Evolutionary conservation across 2,888 invertebrate species (phyloP), one percentile per base, ranked within the genome.

Genomic region (Drosophila nr. fundita): DNA sequence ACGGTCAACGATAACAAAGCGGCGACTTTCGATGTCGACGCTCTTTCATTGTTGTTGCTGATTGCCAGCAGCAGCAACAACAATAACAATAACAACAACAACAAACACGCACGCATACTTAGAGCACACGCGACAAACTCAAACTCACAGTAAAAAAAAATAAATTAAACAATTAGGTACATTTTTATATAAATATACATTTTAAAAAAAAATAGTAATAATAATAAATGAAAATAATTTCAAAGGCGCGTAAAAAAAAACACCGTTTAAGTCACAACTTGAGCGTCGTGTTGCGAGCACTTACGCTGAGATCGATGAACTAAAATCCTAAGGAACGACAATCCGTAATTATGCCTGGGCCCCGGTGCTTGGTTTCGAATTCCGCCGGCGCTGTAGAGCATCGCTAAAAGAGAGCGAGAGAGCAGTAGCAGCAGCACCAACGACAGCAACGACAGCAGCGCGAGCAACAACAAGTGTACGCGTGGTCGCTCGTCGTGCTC

Each of bases 301-400:
- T 87, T 84, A 87, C 90, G 83, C 86, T 87, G 90, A 92, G 92
- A 92, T 92, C 92, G 92, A 91, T 92, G 92, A 92, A 92, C 92
- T 92, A 88, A 92, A 88, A 85, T 89, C 73, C 81, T 76, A 80
- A 86, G 83, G 86, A 86, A 88, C 86, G 79, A 87, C 78, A 77
- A 68, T 64, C 73, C 69, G 83, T 70, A 82, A 87, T 84, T 80
- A 87, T 79, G 81, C 74, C 81, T 79, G 75, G 55, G 64, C 61
- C 54, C 63, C 58, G 64, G 49, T 68, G 70, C 64, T 76, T 58
- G 66, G 58, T 60, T 75, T 68, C 48, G 61, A 64, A 76, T 76
- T 68, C 48, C 61, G 71, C 49, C 63, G 61, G 27, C 34, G 65
- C 29, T 40, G 42, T 57, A 52, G 73, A 76, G 79, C 68, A 67